phyloP scores from a whole-genome alignment of 2,888 invertebrate genomes.

The Heliconius hortense region DNA sequence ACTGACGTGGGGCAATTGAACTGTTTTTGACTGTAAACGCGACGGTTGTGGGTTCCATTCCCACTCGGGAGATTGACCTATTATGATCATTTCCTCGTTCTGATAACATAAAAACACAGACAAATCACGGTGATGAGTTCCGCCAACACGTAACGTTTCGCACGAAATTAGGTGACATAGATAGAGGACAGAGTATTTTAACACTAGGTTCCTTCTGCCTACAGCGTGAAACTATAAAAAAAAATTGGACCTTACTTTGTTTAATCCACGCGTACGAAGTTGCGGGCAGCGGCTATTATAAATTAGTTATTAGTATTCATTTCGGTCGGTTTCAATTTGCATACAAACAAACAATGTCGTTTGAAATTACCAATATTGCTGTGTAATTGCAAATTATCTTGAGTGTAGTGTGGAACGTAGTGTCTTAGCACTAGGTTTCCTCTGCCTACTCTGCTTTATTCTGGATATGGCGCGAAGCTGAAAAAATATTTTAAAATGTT shows the following conservation, averaged over 20 bases:
- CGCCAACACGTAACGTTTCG: background rate
- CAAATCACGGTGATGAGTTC: background rate
- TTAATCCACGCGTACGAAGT: background rate
- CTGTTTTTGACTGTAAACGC: background rate
- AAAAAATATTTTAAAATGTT: too few relatives aligned
- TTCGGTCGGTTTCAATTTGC: background rate
- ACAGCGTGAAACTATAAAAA: background rate
- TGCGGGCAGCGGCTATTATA: background rate
- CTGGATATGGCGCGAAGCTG: too few relatives aligned
- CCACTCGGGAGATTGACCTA: background rate
- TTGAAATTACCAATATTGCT: background rate
- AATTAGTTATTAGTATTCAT: conserved; percentile 4
- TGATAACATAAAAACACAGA: too few relatives aligned
- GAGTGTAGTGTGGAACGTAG: background rate
- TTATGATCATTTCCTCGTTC: too few relatives aligned
- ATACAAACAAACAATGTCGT: background rate
- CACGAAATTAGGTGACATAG: too few relatives aligned
- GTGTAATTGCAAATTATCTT: conserved; percentile 1
- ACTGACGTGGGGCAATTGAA: background rate
- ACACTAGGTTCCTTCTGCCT: background rate
- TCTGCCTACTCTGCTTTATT: too few relatives aligned
- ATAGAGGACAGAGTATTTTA: too few relatives aligned
- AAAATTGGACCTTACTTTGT: background rate
- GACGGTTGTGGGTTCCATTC: background rate
- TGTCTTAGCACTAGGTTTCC: background rate